phyloP scores from a whole-genome alignment of 2,113 vertebrate species.

The Leucosticte australis region DNA sequence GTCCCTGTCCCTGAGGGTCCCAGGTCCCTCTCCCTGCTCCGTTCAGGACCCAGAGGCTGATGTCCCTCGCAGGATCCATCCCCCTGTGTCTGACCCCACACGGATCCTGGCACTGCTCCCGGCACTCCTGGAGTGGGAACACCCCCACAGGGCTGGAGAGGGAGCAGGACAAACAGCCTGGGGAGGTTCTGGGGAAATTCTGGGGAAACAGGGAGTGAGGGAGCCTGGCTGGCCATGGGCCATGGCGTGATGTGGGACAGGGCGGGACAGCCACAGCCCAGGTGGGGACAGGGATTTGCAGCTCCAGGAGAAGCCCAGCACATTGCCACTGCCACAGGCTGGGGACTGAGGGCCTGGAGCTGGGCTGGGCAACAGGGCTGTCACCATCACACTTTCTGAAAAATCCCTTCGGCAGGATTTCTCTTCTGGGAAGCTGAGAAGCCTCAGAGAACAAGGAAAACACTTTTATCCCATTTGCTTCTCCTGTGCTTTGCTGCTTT shows the following conservation, averaged over 20 bases:
- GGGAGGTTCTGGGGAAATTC: background rate
- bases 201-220: background rate
- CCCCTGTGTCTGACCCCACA: background rate
- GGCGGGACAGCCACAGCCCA: background rate
- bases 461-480: too few relatives aligned
- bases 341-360: background rate
- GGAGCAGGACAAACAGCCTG: background rate
- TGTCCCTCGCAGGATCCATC: background rate
- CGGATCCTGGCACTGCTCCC: rapidly evolving
- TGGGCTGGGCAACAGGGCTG: background rate
- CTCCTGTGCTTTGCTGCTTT: too few relatives aligned
- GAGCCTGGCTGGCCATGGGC: background rate
- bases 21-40: background rate
- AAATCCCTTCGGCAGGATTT: too few relatives aligned
- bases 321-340: background rate
- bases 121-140: background rate
- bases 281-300: too few relatives aligned
- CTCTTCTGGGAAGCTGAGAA: too few relatives aligned
- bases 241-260: background rate
- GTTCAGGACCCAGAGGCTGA: rapidly evolving
- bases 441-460: too few relatives aligned
- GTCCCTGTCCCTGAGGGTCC: background rate
- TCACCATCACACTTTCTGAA: too few relatives aligned
- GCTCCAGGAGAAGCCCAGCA: background rate
- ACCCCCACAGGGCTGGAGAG: background rate